These are phyloP conservation scores for Actinemys pallida DNA, from an alignment of 2,113 vertebrate species.

Conservation along the genomic window DNA sequence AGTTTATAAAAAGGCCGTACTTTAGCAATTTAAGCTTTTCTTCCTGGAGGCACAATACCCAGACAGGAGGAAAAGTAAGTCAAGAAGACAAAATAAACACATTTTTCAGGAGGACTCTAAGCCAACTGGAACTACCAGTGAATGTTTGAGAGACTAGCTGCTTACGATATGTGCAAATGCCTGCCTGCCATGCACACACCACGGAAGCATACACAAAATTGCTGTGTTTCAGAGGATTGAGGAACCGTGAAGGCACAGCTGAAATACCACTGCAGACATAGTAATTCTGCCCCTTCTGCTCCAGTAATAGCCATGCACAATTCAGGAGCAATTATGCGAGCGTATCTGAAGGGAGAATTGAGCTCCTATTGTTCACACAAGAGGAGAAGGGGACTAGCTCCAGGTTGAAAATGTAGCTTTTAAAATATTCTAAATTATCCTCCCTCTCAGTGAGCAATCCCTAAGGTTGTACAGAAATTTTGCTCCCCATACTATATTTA, in stretches of 20 bases:
- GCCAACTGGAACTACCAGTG: slow-evolving; percentile 73
- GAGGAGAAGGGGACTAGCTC: background rate
- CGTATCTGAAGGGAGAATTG: background rate
- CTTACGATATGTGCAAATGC: slow-evolving; percentile 59
- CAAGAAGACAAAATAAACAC: slow-evolving; percentile 87
- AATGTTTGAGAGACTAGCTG: slow-evolving; percentile 51
- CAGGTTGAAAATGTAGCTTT: background rate
- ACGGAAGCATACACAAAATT: slow-evolving; percentile 6
- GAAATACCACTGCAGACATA: background rate
- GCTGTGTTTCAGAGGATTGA: background rate
- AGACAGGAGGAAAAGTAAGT: slow-evolving; percentile 82
- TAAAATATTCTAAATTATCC: background rate
- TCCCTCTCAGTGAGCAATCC: background rate
- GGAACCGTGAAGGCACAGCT: background rate
- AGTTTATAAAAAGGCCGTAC: slow-evolving; percentile 69
- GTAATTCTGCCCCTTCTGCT: background rate
- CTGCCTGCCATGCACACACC: slow-evolving; percentile 2
- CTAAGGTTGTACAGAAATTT: background rate
- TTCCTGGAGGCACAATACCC: slow-evolving; percentile 84
- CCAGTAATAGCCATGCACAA: slow-evolving; percentile 22
- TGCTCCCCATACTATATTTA: background rate
- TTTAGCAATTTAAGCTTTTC: slow-evolving; percentile 79
- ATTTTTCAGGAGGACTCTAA: slow-evolving; percentile 72
- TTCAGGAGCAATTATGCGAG: background rate
- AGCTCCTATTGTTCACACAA: background rate